Conservation (phyloP, 2,888 invertebrate genomes). For the Linnaemya vulpina region DNA sequence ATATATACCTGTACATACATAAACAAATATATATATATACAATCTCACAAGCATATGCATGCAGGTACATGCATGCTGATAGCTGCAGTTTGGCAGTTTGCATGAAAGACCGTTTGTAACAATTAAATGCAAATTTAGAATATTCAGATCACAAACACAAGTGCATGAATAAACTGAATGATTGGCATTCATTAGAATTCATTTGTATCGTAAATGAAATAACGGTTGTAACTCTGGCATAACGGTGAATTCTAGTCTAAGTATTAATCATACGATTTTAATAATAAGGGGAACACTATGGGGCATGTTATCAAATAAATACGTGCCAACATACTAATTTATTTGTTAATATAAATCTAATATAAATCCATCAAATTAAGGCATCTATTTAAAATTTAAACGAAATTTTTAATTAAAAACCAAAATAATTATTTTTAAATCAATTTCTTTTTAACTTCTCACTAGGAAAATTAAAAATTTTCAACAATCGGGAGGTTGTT, state of each 20-base stretch:
- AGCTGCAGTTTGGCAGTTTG: constrained; percentile 29
- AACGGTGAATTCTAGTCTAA: constrained; percentile 36
- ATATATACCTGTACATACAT: background rate
- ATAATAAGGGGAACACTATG: background rate
- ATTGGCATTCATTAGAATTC: constrained; percentile 47
- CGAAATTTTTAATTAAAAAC: too few species aligned
- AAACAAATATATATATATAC: background rate
- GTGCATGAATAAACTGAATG: background rate
- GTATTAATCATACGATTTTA: constrained; percentile 12
- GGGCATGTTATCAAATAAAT: background rate
- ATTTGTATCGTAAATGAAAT: constrained; percentile 51
- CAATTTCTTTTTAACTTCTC: too few species aligned
- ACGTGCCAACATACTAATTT: too few species aligned
- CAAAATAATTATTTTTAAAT: too few species aligned
- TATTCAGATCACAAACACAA: constrained; percentile 33
- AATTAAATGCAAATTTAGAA: constrained; percentile 60
- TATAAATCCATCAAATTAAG: too few species aligned
- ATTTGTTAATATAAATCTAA: too few species aligned
- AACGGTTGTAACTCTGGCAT: constrained; percentile 38
- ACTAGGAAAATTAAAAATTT: too few species aligned
- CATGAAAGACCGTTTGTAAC: constrained; percentile 40
- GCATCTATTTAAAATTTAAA: too few species aligned
- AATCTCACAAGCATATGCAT: background rate
- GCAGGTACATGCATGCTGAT: background rate
- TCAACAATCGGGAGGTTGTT: too few species aligned